These are phyloP conservation scores for Vespertilio murinus DNA, from an alignment of 2,797 vertebrate genomes.

Conservation along the genomic window DNA sequence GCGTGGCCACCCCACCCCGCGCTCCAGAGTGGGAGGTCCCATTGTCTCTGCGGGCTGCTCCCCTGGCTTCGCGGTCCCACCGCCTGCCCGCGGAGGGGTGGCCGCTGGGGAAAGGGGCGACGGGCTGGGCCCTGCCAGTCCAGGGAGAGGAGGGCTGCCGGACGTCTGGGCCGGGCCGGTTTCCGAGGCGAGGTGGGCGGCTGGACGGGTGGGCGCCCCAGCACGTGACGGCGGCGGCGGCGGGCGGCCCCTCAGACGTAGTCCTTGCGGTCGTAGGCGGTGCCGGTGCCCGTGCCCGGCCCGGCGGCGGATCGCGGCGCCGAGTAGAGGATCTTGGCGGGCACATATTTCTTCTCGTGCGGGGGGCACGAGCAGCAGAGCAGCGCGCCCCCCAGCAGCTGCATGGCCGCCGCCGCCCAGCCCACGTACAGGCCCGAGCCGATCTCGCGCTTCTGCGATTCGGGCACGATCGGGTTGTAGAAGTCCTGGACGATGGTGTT, in stretches of 20 bases:
- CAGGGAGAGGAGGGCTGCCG: not conserved
- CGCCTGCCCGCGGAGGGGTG: not conserved
- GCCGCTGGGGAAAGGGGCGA: not conserved
- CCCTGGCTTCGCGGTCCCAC: not conserved
- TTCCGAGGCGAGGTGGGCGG: not conserved
- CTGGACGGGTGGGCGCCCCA: not conserved
- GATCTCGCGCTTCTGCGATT: slow-evolving; percentile 92
- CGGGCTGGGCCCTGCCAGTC: not conserved
- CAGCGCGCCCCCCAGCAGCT: slow-evolving; percentile 91
- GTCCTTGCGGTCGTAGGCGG: slow-evolving; percentile 93
- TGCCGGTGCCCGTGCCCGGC: slow-evolving; percentile 54
- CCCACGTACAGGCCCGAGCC: slow-evolving; percentile 93
- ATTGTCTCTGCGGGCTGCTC: not conserved
- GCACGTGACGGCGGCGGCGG: too few relatives aligned
- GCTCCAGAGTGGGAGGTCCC: slow-evolving; percentile 3
- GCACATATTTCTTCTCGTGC: slow-evolving; percentile 88
- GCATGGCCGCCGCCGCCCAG: slow-evolving; percentile 91
- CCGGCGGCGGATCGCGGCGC: slow-evolving; percentile 85
- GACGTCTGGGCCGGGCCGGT: not conserved
- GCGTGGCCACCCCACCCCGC: not conserved
- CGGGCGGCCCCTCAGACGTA: slow-evolving; percentile 85
- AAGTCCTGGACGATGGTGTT: slow-evolving; percentile 96
- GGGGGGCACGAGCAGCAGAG: slow-evolving; percentile 96
- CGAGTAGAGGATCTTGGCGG: slow-evolving; percentile 90
- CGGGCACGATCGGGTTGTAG: slow-evolving; percentile 90